These are phyloP conservation scores for Platerodrilus igneus DNA, from an alignment of 2,888 invertebrate species.

Conservation along the genomic window DNA sequence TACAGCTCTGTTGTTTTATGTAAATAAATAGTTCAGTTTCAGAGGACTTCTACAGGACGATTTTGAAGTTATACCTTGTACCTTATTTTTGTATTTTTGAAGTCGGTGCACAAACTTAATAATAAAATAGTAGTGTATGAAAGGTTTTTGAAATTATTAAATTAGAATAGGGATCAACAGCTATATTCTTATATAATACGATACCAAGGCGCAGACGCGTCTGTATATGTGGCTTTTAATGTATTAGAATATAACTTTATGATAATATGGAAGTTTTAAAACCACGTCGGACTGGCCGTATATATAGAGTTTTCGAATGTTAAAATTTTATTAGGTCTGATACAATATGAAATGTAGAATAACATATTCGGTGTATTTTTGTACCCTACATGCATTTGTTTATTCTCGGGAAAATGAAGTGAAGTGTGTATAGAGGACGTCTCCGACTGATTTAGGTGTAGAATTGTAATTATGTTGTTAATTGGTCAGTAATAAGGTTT, in stretches of 20 bases:
- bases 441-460: conserved; percentile 45
- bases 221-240: conserved; percentile 49
- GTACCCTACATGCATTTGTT: conserved; percentile 49
- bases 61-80: not conserved
- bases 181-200: conserved; percentile 46
- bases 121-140: conserved; percentile 36
- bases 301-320: conserved; percentile 50
- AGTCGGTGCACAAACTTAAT: conserved; percentile 48
- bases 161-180: conserved; percentile 45
- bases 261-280: conserved; percentile 45
- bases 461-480: conserved; percentile 39
- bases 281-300: conserved; percentile 47
- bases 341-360: conserved; percentile 46
- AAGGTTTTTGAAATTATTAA: conserved; percentile 42
- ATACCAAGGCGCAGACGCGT: conserved; percentile 39
- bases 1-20: conserved; percentile 4
- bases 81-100: conserved; percentile 11
- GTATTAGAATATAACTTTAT: conserved; percentile 44
- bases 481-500: conserved; percentile 33
- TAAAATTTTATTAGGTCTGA: conserved; percentile 50
- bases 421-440: conserved; percentile 33
- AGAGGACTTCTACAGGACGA: conserved; percentile 7
- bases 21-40: conserved; percentile 6
- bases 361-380: conserved; percentile 50
- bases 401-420: conserved; percentile 39